Percentiles rank a stretch among this genome's conserved stretches.
phyloP scores from a whole-genome alignment of 2,797 vertebrate genomes.

The Lerista edwardsae region DNA sequence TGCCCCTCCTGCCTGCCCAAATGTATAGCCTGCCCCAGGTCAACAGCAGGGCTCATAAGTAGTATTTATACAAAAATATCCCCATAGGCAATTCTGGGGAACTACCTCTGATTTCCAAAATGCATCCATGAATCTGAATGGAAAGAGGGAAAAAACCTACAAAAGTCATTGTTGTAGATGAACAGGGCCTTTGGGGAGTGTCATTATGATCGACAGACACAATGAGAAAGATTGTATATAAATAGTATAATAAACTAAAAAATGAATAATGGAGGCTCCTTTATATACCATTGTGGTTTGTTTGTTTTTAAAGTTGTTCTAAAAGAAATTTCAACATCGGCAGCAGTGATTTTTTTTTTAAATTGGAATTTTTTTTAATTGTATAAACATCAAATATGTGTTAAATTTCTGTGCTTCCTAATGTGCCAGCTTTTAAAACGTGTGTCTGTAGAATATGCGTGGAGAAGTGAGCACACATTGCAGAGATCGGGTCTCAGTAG shows the following conservation, averaged over 20 bases:
- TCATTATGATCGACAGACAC: background rate
- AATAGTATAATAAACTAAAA: background rate
- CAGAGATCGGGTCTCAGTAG: background rate
- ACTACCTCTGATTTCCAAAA: conserved; percentile 14
- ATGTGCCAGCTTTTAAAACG: too few relatives aligned
- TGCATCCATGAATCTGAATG: background rate
- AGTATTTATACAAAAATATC: conserved; percentile 54
- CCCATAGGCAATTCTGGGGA: conserved; percentile 45
- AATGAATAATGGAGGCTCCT: conserved; percentile 34
- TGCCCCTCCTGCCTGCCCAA: conserved; percentile 32
- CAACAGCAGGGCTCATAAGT: conserved; percentile 6
- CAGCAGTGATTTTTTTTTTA: background rate
- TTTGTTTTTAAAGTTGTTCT: background rate
- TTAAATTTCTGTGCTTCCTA: too few relatives aligned
- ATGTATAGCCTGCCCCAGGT: conserved; percentile 2
- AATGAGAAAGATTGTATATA: too few relatives aligned
- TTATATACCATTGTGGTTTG: conserved; percentile 29
- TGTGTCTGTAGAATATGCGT: background rate
- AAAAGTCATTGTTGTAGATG: background rate
- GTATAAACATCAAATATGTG: background rate
- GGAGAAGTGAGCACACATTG: background rate
- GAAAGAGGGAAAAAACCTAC: conserved; percentile 34
- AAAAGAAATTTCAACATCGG: background rate
- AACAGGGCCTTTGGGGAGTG: conserved; percentile 43
- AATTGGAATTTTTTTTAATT: background rate